These are phyloP conservation scores for Aegithalos caudatus DNA, from an alignment of 2,113 vertebrate species.

Conservation along the genomic window DNA sequence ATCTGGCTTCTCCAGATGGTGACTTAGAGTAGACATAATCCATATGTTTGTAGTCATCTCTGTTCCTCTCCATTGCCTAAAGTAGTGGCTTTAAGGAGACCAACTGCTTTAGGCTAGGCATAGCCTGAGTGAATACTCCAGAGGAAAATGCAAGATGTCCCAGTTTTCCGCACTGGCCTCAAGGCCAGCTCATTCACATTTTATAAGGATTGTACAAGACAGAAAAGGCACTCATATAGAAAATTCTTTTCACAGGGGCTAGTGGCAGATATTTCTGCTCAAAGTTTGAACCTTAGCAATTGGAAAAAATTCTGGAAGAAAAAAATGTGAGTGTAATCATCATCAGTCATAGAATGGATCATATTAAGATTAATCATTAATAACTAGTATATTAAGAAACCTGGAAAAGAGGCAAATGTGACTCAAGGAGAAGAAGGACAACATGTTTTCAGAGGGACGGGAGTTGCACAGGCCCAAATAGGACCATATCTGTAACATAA, in stretches of 20 bases:
- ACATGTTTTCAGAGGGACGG: neutral
- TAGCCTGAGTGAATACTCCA: neutral
- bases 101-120: neutral
- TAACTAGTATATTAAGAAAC: neutral
- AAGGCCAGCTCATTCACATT: neutral
- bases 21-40: neutral
- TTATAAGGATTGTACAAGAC: neutral
- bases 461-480: neutral
- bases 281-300: neutral
- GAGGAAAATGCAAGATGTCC: neutral
- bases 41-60: neutral
- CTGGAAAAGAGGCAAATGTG: neutral
- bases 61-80: neutral
- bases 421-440: neutral
- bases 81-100: neutral
- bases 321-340: neutral
- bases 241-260: neutral
- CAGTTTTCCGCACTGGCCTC: neutral
- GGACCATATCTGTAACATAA: neutral
- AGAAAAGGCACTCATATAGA: neutral
- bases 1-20: constrained; percentile 1
- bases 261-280: neutral
- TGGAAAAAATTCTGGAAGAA: neutral
- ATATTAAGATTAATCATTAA: neutral
- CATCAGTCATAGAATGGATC: neutral